Percentiles rank a stretch among this genome's conserved stretches.
These are phyloP conservation scores for Drosophila algonquin DNA, from an alignment of 2,888 invertebrate species.

Conservation along the genomic window DNA sequence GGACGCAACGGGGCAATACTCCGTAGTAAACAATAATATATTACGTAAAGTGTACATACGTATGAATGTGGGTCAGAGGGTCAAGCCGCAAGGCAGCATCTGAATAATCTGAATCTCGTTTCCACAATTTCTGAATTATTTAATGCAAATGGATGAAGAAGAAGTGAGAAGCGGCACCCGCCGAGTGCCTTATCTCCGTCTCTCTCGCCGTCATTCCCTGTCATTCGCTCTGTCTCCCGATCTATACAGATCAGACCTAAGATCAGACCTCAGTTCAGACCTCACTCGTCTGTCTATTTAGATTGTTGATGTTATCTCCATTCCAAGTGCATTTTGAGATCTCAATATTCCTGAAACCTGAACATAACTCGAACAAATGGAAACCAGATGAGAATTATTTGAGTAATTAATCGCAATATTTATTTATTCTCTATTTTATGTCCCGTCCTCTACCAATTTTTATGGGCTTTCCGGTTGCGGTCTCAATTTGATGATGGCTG, in stretches of 20 bases:
- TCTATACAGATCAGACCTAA: background rate
- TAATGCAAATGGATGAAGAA: constrained; percentile 1
- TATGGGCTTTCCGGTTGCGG: background rate
- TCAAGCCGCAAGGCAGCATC: constrained; percentile 19
- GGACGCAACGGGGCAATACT: background rate
- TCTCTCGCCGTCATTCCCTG: background rate
- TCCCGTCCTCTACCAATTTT: background rate
- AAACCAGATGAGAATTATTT: background rate
- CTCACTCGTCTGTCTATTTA: background rate
- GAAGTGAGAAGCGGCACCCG: background rate
- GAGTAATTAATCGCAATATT: background rate
- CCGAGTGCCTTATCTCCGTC: constrained; percentile 22
- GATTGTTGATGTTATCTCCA: background rate
- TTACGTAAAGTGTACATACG: constrained; percentile 13
- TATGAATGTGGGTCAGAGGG: constrained; percentile 25
- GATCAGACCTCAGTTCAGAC: background rate
- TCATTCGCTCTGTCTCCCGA: background rate
- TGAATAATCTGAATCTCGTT: constrained; percentile 26
- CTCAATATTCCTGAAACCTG: background rate
- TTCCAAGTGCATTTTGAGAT: background rate
- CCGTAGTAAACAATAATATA: constrained; percentile 18
- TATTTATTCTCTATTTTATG: background rate
- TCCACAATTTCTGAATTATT: constrained; percentile 3
- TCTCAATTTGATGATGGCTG: background rate
- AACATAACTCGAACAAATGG: background rate